Evolutionary conservation across 2,797 vertebrate species (phyloP).

Genomic region (Scyliorhinus canicula): DNA sequence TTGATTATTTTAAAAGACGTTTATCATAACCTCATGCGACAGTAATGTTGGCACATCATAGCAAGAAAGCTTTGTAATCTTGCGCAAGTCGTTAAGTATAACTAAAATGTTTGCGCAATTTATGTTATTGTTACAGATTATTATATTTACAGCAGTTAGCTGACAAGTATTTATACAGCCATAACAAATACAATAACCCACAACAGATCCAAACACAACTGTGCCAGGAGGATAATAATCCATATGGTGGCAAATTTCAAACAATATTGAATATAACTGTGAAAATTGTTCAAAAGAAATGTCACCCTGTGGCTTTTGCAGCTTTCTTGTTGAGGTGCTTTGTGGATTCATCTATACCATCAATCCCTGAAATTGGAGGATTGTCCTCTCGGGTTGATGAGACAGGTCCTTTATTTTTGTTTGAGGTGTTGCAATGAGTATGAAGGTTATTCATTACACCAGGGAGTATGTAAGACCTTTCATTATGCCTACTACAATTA

Average conservation of each 20-base stretch:
- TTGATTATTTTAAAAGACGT: background rate
- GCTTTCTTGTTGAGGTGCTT: background rate
- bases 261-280: background rate
- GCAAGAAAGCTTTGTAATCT: background rate
- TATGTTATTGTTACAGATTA: background rate
- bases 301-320: background rate
- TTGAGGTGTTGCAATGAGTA: background rate
- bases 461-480: background rate
- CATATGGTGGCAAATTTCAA: constrained; percentile 6
- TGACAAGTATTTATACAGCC: background rate
- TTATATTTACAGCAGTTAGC: background rate
- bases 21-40: background rate
- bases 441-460: background rate
- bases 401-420: background rate
- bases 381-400: background rate
- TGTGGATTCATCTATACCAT: background rate
- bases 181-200: constrained; percentile 18
- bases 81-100: background rate
- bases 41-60: background rate
- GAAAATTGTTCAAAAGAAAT: background rate
- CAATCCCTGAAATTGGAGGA: background rate
- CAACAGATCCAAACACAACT: background rate
- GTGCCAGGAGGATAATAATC: background rate
- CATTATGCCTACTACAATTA: background rate
- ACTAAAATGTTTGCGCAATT: background rate